These are phyloP conservation scores for Cotesia chilonis DNA, from an alignment of 1,140 invertebrate genomes.

Conservation along the genomic window DNA sequence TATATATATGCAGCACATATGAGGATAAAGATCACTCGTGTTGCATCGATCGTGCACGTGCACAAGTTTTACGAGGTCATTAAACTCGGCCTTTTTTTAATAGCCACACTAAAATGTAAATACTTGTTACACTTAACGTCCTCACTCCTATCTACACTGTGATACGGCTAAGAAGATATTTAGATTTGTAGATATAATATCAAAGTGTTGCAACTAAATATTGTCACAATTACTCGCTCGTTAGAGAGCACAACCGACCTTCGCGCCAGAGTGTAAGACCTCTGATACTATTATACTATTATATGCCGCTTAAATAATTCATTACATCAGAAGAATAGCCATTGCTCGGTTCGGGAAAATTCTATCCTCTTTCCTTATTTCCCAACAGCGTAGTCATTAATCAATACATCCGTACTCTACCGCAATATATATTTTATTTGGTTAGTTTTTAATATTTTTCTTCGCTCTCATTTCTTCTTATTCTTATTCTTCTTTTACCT, in stretches of 20 bases:
- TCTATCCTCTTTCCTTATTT: background rate
- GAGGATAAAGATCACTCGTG: slow-evolving; percentile 16
- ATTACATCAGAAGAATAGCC: background rate
- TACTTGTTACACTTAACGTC: too few relatives aligned
- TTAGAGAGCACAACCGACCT: background rate
- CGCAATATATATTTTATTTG: too few relatives aligned
- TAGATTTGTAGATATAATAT: too few relatives aligned
- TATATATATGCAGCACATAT: too few relatives aligned
- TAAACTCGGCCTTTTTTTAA: slow-evolving; percentile 5
- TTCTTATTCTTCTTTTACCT: too few relatives aligned
- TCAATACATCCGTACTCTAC: too few relatives aligned
- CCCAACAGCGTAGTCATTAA: too few relatives aligned
- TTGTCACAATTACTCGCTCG: slow-evolving; percentile 6
- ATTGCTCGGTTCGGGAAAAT: background rate
- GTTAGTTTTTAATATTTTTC: too few relatives aligned
- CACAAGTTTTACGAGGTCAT: slow-evolving; percentile 5
- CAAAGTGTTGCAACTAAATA: background rate
- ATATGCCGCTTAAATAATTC: background rate
- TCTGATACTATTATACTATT: background rate
- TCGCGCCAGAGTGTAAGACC: slow-evolving; percentile 5
- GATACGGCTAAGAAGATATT: too few relatives aligned
- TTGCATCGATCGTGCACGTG: slow-evolving; percentile 17
- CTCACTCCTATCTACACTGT: too few relatives aligned
- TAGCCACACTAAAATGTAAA: background rate
- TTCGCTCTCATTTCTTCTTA: too few relatives aligned